Evolutionary conservation across 1,140 invertebrate species (phyloP).

Genomic region (Drosophila parvula): DNA sequence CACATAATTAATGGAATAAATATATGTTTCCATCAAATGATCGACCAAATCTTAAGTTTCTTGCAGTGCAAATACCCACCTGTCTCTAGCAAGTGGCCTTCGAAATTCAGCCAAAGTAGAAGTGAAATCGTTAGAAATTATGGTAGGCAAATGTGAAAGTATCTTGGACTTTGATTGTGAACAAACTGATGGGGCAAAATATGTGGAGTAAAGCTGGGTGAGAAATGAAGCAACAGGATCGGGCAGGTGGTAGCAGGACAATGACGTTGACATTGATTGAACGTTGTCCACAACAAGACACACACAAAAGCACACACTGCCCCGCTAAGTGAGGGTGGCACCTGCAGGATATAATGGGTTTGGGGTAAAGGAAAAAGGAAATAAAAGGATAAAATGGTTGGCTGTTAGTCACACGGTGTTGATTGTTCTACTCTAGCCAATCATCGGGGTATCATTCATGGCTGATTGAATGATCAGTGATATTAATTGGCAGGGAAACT

Average conservation of each 20-base stretch:
- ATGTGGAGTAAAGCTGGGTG: conserved; percentile 5
- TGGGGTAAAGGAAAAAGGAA: conserved; percentile 17
- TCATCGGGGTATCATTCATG: conserved; percentile 50
- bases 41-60: not conserved
- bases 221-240: conserved; percentile 48
- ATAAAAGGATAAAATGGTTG: conserved; percentile 41
- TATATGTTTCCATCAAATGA: too few relatives aligned
- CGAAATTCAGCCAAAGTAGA: conserved; percentile 12
- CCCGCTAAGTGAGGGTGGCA: not conserved
- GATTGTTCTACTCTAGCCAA: conserved; percentile 64
- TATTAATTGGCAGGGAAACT: not conserved
- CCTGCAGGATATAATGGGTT: conserved; percentile 1
- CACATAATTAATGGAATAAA: too few relatives aligned
- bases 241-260: conserved; percentile 56
- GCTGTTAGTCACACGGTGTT: conserved; percentile 65
- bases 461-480: not conserved
- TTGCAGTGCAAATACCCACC: not conserved
- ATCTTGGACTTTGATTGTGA: conserved; percentile 1
- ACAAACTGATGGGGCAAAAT: not conserved
- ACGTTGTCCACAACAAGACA: conserved; percentile 70
- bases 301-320: conserved; percentile 37
- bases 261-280: conserved; percentile 75
- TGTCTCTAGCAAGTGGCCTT: not conserved
- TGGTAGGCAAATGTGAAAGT: conserved; percentile 63
- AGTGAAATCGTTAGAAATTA: conserved; percentile 49